Evolutionary conservation across 1,140 invertebrate genomes (phyloP).

Genomic region (Pomacea maculata): DNA sequence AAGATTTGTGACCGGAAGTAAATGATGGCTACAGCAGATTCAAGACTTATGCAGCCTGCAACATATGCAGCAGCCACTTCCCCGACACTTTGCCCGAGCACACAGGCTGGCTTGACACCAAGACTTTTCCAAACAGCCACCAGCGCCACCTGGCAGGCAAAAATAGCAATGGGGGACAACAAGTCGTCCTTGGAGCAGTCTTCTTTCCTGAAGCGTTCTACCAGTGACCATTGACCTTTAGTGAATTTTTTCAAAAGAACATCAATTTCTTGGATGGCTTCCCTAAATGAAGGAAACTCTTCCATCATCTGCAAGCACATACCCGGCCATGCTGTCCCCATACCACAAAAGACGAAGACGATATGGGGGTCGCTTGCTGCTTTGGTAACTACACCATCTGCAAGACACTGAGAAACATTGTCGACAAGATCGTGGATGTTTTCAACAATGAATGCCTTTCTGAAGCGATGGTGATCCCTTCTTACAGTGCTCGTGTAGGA

Average conservation of each 20-base stretch:
- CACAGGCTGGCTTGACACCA: constrained; percentile 13
- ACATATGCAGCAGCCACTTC: constrained; percentile 39
- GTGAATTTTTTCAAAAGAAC: background rate
- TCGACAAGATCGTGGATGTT: constrained; percentile 25
- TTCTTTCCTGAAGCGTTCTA: background rate
- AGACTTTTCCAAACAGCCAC: constrained; percentile 22
- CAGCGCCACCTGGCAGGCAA: constrained; percentile 35
- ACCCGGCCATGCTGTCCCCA: constrained; percentile 93
- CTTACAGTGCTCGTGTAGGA: constrained; percentile 38
- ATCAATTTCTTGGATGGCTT: constrained; percentile 72
- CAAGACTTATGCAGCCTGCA: constrained; percentile 23
- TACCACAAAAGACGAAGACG: constrained; percentile 83
- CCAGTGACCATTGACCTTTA: constrained; percentile 19
- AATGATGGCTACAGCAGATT: constrained; percentile 32
- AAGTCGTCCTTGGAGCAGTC: constrained; percentile 18
- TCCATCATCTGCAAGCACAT: constrained; percentile 86
- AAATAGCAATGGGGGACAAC: constrained; percentile 26
- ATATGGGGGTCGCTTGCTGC: constrained; percentile 1
- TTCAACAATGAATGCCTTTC: constrained; percentile 25
- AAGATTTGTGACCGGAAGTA: constrained; percentile 24
- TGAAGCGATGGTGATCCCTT: constrained; percentile 35
- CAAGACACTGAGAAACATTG: background rate
- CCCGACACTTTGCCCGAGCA: constrained; percentile 38
- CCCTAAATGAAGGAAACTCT: constrained; percentile 77
- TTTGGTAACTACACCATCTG: background rate